Conservation (phyloP, 2,113 vertebrate genomes). For the Setophaga kirtlandii region DNA sequence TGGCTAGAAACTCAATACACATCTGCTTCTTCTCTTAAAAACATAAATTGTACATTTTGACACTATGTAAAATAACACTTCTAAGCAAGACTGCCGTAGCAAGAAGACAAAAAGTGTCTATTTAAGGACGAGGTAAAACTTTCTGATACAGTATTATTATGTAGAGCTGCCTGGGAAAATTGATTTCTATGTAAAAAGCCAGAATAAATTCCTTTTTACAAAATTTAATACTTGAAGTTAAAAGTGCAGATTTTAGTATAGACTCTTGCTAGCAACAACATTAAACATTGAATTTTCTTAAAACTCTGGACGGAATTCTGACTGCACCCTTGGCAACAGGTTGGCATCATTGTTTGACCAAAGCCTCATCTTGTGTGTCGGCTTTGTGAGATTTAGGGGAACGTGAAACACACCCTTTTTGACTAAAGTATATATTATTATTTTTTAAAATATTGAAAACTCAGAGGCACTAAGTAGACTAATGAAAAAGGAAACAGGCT, state of each 20-base stretch:
- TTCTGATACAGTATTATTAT: background rate
- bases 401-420: background rate
- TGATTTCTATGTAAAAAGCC: background rate
- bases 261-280: background rate
- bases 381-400: background rate
- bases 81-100: background rate
- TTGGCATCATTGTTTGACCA: background rate
- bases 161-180: background rate
- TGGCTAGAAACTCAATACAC: constrained; percentile 11
- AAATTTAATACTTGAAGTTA: background rate
- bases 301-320: background rate
- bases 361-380: background rate
- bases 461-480: background rate
- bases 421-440: background rate
- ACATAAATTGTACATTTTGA: constrained; percentile 30
- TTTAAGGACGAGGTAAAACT: background rate
- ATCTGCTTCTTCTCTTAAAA: constrained; percentile 33
- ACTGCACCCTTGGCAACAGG: background rate
- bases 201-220: background rate
- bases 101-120: background rate
- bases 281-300: background rate
- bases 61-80: constrained; percentile 11
- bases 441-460: background rate
- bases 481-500: background rate
- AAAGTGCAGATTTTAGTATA: accelerated